Conservation (phyloP, 2,113 vertebrate genomes). For the Gallinago paraguaiae region DNA sequence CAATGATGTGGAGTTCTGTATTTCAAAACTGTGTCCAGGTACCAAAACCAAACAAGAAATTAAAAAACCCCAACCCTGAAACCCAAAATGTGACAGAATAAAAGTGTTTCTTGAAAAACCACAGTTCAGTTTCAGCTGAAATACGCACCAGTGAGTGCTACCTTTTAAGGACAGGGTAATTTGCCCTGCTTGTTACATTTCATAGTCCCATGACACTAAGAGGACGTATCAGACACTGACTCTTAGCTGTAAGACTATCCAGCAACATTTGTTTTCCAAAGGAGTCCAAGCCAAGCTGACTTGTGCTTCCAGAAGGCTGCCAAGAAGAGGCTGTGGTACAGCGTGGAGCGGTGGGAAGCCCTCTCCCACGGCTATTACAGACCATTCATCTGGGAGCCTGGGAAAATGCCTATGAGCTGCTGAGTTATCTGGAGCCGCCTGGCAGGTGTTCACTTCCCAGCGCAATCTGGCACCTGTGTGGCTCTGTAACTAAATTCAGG, state of each 20-base stretch:
- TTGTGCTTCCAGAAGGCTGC: constrained; percentile 79
- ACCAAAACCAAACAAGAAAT: neutral
- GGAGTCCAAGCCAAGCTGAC: constrained; percentile 72
- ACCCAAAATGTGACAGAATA: neutral
- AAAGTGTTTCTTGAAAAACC: constrained; percentile 15
- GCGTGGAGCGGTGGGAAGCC: constrained; percentile 77
- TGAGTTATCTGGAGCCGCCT: constrained; percentile 77
- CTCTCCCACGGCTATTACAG: constrained; percentile 85
- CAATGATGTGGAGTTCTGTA: neutral
- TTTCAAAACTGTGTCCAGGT: neutral
- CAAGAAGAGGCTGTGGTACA: constrained; percentile 80
- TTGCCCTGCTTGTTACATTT: constrained; percentile 49
- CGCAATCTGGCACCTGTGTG: constrained; percentile 51
- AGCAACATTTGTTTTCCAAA: constrained; percentile 80
- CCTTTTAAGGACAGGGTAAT: constrained; percentile 38
- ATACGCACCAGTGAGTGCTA: neutral
- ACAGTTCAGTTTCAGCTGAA: constrained; percentile 21
- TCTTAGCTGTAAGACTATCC: constrained; percentile 79
- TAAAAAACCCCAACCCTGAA: neutral
- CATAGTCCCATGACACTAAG: constrained; percentile 22
- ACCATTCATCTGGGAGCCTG: constrained; percentile 84
- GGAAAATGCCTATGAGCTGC: constrained; percentile 85
- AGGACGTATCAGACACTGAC: constrained; percentile 75
- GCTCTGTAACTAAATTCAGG: constrained; percentile 5
- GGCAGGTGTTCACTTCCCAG: constrained; percentile 83